These are phyloP conservation scores for Carlito syrichta DNA, from an alignment of 2,113 vertebrate genomes.

Conservation along the genomic window DNA sequence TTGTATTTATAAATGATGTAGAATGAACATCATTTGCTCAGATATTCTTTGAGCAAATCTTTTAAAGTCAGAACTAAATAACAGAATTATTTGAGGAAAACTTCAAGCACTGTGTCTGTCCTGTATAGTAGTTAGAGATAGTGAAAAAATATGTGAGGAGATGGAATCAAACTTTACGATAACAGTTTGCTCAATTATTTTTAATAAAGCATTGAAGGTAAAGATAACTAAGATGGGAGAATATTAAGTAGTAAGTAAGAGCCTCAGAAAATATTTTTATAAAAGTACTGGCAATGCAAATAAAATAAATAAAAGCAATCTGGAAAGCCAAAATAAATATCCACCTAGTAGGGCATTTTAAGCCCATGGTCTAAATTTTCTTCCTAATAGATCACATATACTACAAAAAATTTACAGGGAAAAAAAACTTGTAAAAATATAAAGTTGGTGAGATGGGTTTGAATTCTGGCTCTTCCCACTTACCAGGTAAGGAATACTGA, in stretches of 20 bases:
- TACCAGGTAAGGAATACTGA: not conserved
- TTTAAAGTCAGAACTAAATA: constrained; percentile 38
- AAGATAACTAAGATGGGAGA: not conserved
- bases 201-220: constrained; percentile 20
- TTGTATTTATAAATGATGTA: not conserved
- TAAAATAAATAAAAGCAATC: constrained; percentile 33
- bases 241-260: not conserved
- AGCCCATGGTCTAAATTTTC: not conserved
- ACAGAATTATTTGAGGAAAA: constrained; percentile 19
- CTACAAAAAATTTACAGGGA: not conserved
- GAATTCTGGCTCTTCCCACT: not conserved
- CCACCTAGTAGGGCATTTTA: not conserved
- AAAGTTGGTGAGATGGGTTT: not conserved
- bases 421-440: not conserved
- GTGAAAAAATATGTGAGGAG: not conserved
- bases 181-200: constrained; percentile 4
- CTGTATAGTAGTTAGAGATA: not conserved
- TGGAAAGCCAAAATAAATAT: constrained; percentile 10
- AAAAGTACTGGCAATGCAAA: not conserved
- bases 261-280: not conserved
- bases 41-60: not conserved
- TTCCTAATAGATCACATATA: not conserved
- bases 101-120: not conserved
- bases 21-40: not conserved
- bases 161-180: not conserved